phyloP scores from a whole-genome alignment of 2,113 vertebrate genomes.

The Brachyhypopomus occidentalis region DNA sequence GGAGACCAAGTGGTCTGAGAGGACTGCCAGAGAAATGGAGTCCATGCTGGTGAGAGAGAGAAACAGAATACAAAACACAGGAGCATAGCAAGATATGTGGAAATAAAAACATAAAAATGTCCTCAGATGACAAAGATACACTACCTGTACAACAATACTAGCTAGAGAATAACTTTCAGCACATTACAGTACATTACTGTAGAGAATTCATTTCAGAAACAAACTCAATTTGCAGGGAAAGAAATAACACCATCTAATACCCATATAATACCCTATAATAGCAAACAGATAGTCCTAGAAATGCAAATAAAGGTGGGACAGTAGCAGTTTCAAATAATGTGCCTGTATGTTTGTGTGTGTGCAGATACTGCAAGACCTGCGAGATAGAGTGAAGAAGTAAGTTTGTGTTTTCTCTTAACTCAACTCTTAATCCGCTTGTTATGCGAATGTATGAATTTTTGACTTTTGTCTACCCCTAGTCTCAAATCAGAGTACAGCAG shows the following conservation, averaged over 20 bases:
- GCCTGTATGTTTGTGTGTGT: constrained; percentile 44
- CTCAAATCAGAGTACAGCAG: constrained; percentile 5
- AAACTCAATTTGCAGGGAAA: too few relatives aligned
- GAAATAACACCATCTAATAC: constrained; percentile 47
- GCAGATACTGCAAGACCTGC: constrained; percentile 58
- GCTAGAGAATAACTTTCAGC: too few relatives aligned
- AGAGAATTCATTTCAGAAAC: too few relatives aligned
- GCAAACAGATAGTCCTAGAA: constrained; percentile 29
- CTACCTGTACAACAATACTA: too few relatives aligned
- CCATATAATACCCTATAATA: too few relatives aligned
- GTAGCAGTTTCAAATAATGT: not conserved
- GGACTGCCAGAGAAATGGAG: constrained; percentile 4
- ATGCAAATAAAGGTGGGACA: not conserved
- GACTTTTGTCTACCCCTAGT: constrained; percentile 30
- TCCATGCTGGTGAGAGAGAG: constrained; percentile 18
- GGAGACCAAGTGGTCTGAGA: constrained; percentile 16
- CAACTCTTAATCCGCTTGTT: not conserved
- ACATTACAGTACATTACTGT: too few relatives aligned
- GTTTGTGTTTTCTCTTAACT: not conserved
- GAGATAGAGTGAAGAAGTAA: constrained; percentile 29
- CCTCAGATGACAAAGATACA: too few relatives aligned
- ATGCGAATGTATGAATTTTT: not conserved
- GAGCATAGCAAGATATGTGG: too few relatives aligned
- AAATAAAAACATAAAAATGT: too few relatives aligned
- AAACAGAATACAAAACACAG: too few relatives aligned